Evolutionary conservation across 2,113 vertebrate species (phyloP).

Genomic region (Mixornis gularis): DNA sequence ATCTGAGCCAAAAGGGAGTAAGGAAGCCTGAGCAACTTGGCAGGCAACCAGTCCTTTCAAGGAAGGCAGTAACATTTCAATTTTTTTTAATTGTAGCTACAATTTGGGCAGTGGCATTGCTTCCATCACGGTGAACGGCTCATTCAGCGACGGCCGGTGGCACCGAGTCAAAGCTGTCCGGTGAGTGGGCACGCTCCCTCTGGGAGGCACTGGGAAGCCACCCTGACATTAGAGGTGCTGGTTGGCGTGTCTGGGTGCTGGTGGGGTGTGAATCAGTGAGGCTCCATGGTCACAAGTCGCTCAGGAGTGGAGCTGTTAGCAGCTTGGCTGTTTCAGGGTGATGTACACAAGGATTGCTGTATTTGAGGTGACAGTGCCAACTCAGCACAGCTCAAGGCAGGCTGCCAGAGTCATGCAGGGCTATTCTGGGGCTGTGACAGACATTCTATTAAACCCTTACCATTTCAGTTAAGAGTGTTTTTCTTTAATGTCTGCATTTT

Average conservation of each 20-base stretch:
- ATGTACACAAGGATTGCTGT: not conserved
- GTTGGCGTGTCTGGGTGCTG: fast-evolving
- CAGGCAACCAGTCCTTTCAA: not conserved
- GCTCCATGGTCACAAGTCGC: fast-evolving
- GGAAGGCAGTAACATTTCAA: not conserved
- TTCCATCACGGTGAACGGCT: conserved; percentile 83
- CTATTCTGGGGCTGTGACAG: conserved; percentile 29
- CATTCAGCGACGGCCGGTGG: conserved; percentile 89
- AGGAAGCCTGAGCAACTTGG: not conserved
- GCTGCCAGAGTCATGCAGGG: not conserved
- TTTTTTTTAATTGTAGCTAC: conserved; percentile 71
- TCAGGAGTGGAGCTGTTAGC: not conserved
- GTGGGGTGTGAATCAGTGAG: not conserved
- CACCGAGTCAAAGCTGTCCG: conserved; percentile 91
- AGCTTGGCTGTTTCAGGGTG: not conserved
- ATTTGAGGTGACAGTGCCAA: not conserved
- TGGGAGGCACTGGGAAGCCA: not conserved
- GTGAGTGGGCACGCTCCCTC: conserved; percentile 57
- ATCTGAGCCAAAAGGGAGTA: fast-evolving
- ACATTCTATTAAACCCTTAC: not conserved
- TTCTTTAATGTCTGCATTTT: conserved; percentile 47
- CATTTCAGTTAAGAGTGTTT: not conserved
- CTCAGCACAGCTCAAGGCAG: not conserved
- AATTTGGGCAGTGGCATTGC: conserved; percentile 88
- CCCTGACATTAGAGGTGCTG: not conserved